Evolutionary conservation across 2,113 vertebrate genomes (phyloP), one percentile per base, ranked within the genome.

Genomic region (Centropus unirufus): DNA sequence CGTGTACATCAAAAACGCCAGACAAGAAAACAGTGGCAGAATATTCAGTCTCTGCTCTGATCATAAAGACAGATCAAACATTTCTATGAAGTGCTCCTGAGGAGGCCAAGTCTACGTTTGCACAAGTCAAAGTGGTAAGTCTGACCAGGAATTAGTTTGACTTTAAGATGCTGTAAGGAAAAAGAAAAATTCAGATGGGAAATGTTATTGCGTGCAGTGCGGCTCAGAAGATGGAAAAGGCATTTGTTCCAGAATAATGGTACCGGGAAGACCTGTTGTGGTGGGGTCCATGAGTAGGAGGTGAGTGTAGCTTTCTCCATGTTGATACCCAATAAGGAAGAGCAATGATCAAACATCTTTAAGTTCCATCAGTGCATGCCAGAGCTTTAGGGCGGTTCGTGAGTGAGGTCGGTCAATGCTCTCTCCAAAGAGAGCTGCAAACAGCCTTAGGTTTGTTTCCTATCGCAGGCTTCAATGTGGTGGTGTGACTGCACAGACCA

Each of bases 381-480:
- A 23, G 67, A 83, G 47, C 42, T 66, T 29, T 15, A 1, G n/a
- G 23, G 32, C 39, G 40, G 40, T 9, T 80, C 32, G 22, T 15
- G 72, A 51, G 30, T 3, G 62, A 68, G 22, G 12, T 36, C 22
- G 39, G 70, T 68, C 36, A 26, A 13, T 74, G 17, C 3, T 70
- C 12, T 52, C 22, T 42, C 26, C 5, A 1, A 47, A 61, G 21
- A 29, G 49, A 59, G 0, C 34, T 63, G 36, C 17, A 14, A 40
- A 4, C 16, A 67, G 32, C 6, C 2, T 14, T 5, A 4, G 27
- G 13, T 20, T 57, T 64, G 4, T 36, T 15, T 16, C 4, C 8
- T 40, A 0, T 0, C 12, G 42, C 3, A 32, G 23, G 9, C 5
- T 0, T 1, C 1, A 12, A 51, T 30, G 4, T n/a, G 16, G 58